phyloP scores from a whole-genome alignment of 2,797 vertebrate species.

The Oophaga sylvatica region DNA sequence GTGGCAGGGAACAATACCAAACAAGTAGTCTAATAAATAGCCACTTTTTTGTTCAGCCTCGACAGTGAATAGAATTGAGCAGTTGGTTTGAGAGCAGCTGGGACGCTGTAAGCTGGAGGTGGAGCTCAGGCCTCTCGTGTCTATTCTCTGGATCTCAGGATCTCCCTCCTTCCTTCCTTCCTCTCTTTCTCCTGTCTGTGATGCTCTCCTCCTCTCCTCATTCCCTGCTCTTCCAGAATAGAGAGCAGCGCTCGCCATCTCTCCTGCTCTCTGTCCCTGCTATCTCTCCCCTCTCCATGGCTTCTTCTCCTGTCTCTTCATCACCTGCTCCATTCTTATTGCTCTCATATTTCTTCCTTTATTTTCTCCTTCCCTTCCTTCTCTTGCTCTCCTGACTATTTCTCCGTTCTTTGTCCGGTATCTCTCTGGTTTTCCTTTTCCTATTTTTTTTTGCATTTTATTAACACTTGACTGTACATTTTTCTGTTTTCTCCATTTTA shows the following conservation, averaged over 20 bases:
- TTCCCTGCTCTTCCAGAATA: background rate
- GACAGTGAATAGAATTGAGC: constrained; percentile 93
- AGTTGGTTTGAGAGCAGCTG: constrained; percentile 94
- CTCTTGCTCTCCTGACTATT: background rate
- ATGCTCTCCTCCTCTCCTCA: constrained; percentile 17
- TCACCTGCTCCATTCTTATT: background rate
- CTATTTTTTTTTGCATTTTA: background rate
- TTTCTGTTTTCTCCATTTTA: background rate
- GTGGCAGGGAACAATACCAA: constrained; percentile 94
- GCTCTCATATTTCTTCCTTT: background rate
- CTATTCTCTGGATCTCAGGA: constrained; percentile 41
- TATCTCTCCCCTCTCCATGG: background rate
- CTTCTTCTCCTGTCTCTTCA: background rate
- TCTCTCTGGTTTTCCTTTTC: background rate
- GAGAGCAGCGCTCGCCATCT: background rate
- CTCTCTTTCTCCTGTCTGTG: constrained; percentile 30
- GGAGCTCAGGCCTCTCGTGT: constrained; percentile 76
- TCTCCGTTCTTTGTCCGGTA: background rate
- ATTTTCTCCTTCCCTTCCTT: background rate
- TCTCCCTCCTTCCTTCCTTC: constrained; percentile 58
- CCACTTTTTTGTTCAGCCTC: constrained; percentile 90
- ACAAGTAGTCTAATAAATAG: constrained; percentile 99
- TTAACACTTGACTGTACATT: too few species aligned
- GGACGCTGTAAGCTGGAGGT: constrained; percentile 85
- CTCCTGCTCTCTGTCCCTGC: constrained; percentile 29